phyloP scores from a whole-genome alignment of 2,113 vertebrate species.

The Donacobius atricapilla region DNA sequence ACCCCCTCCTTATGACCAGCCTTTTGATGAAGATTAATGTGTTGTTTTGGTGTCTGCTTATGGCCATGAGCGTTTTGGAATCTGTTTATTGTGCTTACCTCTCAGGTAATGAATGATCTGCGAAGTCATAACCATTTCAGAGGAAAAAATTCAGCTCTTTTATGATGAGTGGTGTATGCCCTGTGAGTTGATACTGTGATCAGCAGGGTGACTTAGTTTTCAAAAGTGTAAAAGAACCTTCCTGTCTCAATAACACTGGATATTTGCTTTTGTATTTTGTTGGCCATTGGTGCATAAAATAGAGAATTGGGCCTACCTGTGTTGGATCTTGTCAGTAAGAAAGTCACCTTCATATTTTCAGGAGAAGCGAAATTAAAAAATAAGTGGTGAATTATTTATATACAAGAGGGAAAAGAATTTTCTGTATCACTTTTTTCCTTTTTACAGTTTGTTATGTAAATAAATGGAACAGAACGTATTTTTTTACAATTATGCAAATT shows the following conservation, averaged over 20 bases:
- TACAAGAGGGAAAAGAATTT: neutral
- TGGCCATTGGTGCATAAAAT: neutral
- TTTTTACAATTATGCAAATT: neutral
- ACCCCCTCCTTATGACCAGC: neutral
- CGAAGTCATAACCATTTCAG: neutral
- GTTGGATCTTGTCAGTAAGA: neutral
- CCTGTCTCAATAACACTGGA: neutral
- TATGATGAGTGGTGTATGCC: neutral
- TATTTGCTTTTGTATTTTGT: neutral
- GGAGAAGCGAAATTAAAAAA: neutral
- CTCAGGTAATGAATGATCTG: neutral
- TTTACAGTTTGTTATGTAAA: neutral
- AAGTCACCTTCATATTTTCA: neutral
- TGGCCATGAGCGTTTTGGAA: neutral
- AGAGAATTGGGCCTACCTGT: neutral
- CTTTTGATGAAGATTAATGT: constrained; percentile 26
- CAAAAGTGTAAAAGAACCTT: neutral
- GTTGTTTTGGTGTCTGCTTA: constrained; percentile 6
- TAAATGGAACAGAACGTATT: neutral
- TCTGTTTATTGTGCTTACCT: neutral
- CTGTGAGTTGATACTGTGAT: neutral
- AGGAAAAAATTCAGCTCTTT: neutral
- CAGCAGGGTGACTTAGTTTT: neutral
- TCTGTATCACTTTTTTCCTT: neutral
- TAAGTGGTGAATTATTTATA: neutral